A percentile compares a stretch with the other conserved stretches of the same genome.
Evolutionary conservation across 2,888 invertebrate species (phyloP).

Genomic region (Orchesellides sinensis): DNA sequence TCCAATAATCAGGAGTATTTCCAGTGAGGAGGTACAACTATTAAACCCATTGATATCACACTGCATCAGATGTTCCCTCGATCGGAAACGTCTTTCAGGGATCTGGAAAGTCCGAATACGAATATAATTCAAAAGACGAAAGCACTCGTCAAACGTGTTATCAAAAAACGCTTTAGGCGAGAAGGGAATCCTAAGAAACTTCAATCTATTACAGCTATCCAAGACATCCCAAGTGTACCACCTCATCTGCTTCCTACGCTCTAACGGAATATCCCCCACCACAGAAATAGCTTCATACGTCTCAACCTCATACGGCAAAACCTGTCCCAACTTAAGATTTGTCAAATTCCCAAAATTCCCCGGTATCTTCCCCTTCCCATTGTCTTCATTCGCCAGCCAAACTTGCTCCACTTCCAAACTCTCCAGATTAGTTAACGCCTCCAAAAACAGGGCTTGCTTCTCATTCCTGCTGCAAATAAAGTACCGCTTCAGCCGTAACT

Average conservation of each 20-base stretch:
- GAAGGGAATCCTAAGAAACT: slow-evolving; percentile 16
- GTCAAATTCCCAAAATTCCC: slow-evolving; percentile 3
- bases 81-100: neutral
- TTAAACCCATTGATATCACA: slow-evolving; percentile 31
- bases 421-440: slow-evolving; percentile 6
- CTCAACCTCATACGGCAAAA: slow-evolving; percentile 2
- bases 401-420: slow-evolving; percentile 33
- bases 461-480: slow-evolving; percentile 10
- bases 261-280: neutral
- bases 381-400: slow-evolving; percentile 31
- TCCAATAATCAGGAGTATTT: slow-evolving; percentile 34
- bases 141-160: slow-evolving; percentile 45
- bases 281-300: neutral
- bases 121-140: slow-evolving; percentile 25
- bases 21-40: slow-evolving; percentile 16
- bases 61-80: slow-evolving; percentile 3
- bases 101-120: slow-evolving; percentile 5
- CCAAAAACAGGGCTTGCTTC: slow-evolving; percentile 4
- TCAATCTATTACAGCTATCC: neutral
- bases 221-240: slow-evolving; percentile 23
- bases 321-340: slow-evolving; percentile 7
- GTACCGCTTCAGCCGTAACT: slow-evolving; percentile 8
- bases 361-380: neutral
- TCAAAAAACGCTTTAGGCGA: slow-evolving; percentile 32
- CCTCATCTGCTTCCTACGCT: slow-evolving; percentile 17